Base-by-base conservation (phyloP, 2,113 vertebrate genomes). In the Sceloporus tristichus region DNA sequence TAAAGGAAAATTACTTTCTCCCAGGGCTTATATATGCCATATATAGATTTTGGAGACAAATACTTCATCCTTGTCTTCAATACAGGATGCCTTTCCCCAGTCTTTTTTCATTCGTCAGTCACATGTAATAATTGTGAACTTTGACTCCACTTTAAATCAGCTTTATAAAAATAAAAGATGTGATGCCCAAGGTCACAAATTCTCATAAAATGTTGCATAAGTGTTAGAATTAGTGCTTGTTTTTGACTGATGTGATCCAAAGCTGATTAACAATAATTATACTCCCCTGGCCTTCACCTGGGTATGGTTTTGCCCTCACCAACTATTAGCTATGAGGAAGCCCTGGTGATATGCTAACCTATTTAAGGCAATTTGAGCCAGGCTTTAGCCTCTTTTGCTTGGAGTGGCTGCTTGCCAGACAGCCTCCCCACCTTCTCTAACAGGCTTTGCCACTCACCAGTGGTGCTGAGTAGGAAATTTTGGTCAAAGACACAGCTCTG, bases 241-340 rank as follows among this genome's bases (percentile, higher is more conserved):
- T 93, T 92, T 93, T 87, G 56, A 91, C 4, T 18, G 84, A 25
- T 8, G 5, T 84, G 91, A 92, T 59, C 85, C 90, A 94, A 92
- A 74, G 89, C 94, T 94, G 84, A 92, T 74, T n/a, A 74, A 86
- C 76, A 42, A 86, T 73, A 40, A 62, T 62, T 62, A 18, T 18
- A 62, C 14, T 62, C 3, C 13, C 59, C 13, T 14, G 11, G 13
- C 59, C 13, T 62, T 59, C 14, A 59, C 1, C 11, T 48, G 9
- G 18, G 29, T 65, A 1, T 34, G 9, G 23, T 62, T 62, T 62
- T 62, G 59, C 16, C 59, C 59, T 14, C 48, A 5, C 2, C 48
- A 48, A 1, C 48, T 48, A 48, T 48, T 48, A 48, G 48, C 48
- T 48, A 48, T 48, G 48, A 48, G 48, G 48, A 48, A 48, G 48